A percentile compares a stretch with the other conserved stretches of the same genome.
phyloP scores from a whole-genome alignment of 2,113 vertebrate species.

The Microcebus griseorufus region DNA sequence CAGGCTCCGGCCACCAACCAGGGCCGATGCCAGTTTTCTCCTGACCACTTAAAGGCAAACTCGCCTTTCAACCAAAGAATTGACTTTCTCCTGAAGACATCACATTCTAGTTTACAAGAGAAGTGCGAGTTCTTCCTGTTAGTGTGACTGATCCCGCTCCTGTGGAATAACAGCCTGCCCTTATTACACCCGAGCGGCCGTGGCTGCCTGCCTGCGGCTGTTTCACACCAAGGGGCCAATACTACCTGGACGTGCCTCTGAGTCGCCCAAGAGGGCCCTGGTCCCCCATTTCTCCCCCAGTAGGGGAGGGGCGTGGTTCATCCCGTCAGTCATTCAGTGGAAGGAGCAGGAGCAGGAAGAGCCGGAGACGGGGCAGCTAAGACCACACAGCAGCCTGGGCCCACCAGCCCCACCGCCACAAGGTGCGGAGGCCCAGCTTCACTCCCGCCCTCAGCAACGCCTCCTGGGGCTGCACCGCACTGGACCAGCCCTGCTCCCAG shows the following conservation, averaged over 20 bases:
- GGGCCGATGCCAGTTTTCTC: not conserved
- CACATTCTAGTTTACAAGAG: not conserved
- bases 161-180: not conserved
- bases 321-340: too few relatives aligned
- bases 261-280: not conserved
- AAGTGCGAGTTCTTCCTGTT: not conserved
- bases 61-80: not conserved
- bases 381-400: too few relatives aligned
- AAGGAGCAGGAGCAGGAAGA: not conserved
- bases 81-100: not conserved
- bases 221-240: not conserved
- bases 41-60: not conserved
- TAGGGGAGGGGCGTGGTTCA: not conserved
- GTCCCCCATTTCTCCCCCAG: not conserved
- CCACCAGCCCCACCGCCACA: not conserved
- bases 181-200: not conserved
- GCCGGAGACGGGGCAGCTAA: not conserved
- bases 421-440: not conserved
- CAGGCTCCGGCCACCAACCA: not conserved
- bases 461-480: not conserved
- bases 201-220: not conserved
- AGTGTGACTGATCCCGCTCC: too few relatives aligned
- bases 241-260: not conserved
- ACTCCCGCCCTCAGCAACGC: not conserved
- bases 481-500: not conserved